Base-by-base conservation (phyloP, 2,113 vertebrate genomes). In the Clarias batrachus region DNA sequence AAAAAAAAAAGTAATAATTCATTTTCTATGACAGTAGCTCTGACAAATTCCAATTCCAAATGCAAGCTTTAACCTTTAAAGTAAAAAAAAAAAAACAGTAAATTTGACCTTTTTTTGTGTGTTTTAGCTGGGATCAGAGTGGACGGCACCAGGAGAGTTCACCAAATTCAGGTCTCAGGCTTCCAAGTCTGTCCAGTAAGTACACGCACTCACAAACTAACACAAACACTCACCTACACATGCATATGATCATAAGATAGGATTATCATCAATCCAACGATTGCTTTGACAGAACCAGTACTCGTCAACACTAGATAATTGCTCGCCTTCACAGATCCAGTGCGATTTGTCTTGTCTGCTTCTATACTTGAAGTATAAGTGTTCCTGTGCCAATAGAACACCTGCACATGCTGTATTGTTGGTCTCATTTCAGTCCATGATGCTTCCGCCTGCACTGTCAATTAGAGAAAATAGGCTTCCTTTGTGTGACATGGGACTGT, bases 81-180 rank as follows among this genome's bases (percentile, higher is more conserved):
- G 48, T n/a, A 52, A 66, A 37, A 17, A 54, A 54, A 0, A 52
- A 66, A 37, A 17, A 54, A 54, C 1, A 30, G 7, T 54, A 33
- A 33, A 83, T 41, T 83, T 56, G 52, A 27, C 48, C 59, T 57
- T 59, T 80, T 80, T 87, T 59, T 80, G 23, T 87, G 88, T 93
- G 74, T 94, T 93, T 89, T 94, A 99, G 98, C 94, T 97, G 85
- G 98, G 98, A 30, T 96, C 97, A 0, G 98, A 99, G 91, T 99
- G 98, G 98, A 99, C 97, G 0, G 98, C 98, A 0, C 98, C 98
- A 0, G 98, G 98, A 84, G 98, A 99, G 89, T 99, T 99, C 94
- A 98, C 95, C 94, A 99, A 99, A 89, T 99, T 99, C 95, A 96
- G 97, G 93, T 98, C 98, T 8, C 98, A 99, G 74, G 96, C 97